A percentile compares a stretch with the other conserved stretches of the same genome.
Evolutionary conservation across 2,888 invertebrate species (phyloP).

Genomic region (Baccha elongata): DNA sequence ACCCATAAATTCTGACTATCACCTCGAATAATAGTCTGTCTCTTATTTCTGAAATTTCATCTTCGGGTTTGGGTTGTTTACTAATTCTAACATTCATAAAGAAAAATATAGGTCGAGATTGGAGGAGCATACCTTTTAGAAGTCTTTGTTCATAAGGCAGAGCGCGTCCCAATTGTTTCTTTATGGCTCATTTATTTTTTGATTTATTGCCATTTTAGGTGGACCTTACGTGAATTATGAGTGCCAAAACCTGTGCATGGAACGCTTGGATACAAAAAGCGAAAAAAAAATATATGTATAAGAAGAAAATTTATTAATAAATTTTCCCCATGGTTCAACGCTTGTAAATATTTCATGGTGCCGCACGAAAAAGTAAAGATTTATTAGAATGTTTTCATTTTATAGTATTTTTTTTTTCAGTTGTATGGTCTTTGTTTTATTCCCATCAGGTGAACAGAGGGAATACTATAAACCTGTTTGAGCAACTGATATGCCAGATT

Average conservation of each 20-base stretch:
- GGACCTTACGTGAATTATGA: constrained; percentile 72
- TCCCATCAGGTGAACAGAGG: neutral
- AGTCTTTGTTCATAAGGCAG: constrained; percentile 52
- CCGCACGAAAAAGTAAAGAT: constrained; percentile 52
- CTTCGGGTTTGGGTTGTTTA: neutral
- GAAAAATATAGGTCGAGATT: constrained; percentile 37
- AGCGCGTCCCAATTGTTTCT: constrained; percentile 68
- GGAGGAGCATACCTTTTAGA: constrained; percentile 48
- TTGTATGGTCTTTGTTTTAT: neutral
- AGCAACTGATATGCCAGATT: constrained; percentile 7
- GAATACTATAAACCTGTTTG: constrained; percentile 1
- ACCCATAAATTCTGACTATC: constrained; percentile 63
- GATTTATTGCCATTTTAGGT: constrained; percentile 70
- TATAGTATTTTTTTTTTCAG: constrained; percentile 44
- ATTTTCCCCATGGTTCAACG: constrained; percentile 65
- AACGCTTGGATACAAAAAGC: constrained; percentile 13
- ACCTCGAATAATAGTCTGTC: constrained; percentile 30
- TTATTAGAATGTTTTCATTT: constrained; percentile 71
- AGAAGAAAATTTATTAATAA: constrained; percentile 62
- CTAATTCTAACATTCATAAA: constrained; percentile 6
- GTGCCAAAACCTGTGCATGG: constrained; percentile 60
- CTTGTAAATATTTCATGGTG: constrained; percentile 64
- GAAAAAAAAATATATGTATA: neutral
- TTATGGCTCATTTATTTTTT: constrained; percentile 73
- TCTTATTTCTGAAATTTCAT: constrained; percentile 16